Evolutionary conservation across 2,113 vertebrate species (phyloP).

Genomic region (Trichechus manatus): DNA sequence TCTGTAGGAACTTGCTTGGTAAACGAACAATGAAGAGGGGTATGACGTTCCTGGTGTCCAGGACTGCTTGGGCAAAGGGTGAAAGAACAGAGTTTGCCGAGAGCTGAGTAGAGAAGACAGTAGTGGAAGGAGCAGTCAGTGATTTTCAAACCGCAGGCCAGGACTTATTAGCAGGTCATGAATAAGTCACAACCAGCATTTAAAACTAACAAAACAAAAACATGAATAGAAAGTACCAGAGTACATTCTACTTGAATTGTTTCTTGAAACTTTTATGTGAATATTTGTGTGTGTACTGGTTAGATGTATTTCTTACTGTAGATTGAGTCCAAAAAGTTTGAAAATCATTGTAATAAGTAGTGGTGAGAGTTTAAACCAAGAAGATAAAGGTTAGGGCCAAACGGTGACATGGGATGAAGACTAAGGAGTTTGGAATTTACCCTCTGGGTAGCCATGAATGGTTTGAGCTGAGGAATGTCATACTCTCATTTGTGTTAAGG

Average conservation of each 20-base stretch:
- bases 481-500: neutral
- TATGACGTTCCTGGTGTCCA: neutral
- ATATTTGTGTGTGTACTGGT: neutral
- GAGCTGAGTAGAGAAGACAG: neutral
- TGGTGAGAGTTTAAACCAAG: slow-evolving; percentile 33
- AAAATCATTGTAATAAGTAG: neutral
- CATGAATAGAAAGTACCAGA: neutral
- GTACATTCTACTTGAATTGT: neutral
- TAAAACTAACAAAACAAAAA: neutral
- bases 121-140: neutral
- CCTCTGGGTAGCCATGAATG: neutral
- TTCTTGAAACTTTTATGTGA: slow-evolving; percentile 37
- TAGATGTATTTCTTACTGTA: slow-evolving; percentile 42
- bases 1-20: neutral
- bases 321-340: neutral
- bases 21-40: neutral
- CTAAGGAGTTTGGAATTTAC: slow-evolving; percentile 15
- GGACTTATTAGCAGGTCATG: neutral
- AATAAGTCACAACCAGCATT: slow-evolving; percentile 20
- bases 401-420: neutral
- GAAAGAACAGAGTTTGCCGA: slow-evolving; percentile 6
- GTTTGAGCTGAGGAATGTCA: neutral
- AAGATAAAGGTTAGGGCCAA: slow-evolving; percentile 34
- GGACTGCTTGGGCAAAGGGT: neutral
- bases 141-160: neutral